Evolutionary conservation across 2,888 invertebrate genomes (phyloP).

Genomic region (Ametastegia equiseti): DNA sequence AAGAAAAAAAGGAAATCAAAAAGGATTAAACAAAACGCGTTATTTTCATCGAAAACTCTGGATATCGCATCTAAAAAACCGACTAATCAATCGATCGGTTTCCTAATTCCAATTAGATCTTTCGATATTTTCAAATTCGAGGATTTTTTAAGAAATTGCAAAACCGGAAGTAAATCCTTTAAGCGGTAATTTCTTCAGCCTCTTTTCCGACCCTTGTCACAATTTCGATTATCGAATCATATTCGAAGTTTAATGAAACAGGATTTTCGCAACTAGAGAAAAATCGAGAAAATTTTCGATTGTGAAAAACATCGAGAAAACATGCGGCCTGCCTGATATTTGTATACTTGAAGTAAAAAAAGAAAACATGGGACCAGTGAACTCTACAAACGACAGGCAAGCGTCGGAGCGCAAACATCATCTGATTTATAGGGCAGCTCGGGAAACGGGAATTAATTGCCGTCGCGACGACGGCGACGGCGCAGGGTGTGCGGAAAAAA

Average conservation of each 20-base stretch:
- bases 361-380: constrained; percentile 2
- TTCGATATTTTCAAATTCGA: neutral
- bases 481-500: neutral
- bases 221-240: constrained; percentile 22
- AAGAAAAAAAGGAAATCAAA: neutral
- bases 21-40: too few species aligned
- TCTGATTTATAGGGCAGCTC: constrained; percentile 65
- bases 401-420: constrained; percentile 58
- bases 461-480: neutral
- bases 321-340: neutral
- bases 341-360: neutral
- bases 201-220: neutral
- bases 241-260: constrained; percentile 20
- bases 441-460: constrained; percentile 41
- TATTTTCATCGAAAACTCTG: too few species aligned
- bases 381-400: constrained; percentile 56
- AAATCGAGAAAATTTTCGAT: neutral
- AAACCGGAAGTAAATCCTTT: neutral
- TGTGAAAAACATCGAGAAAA: constrained; percentile 20
- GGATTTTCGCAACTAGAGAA: neutral
- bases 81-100: neutral
- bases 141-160: neutral
- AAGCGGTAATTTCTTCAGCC: neutral
- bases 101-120: neutral
- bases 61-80: too few species aligned